phyloP scores from a whole-genome alignment of 2,797 vertebrate genomes.

The Lemur catta region DNA sequence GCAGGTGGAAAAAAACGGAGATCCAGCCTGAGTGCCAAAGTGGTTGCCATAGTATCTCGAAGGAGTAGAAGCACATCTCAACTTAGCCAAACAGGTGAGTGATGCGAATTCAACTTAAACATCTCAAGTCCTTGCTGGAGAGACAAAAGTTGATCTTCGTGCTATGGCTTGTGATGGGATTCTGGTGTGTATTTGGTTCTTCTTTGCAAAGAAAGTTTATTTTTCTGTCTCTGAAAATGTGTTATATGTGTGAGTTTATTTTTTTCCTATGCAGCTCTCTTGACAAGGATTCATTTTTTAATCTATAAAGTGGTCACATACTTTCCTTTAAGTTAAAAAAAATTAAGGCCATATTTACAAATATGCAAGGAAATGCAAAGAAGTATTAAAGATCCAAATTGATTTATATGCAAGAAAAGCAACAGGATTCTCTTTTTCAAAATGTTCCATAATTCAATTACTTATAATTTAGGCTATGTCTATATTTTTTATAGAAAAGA shows the following conservation, averaged over 20 bases:
- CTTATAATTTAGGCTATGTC: neutral
- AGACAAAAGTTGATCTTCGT: neutral
- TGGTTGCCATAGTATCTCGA: conserved; percentile 96
- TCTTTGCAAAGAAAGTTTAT: neutral
- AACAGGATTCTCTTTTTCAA: conserved; percentile 70
- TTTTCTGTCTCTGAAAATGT: conserved; percentile 35
- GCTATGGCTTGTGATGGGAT: neutral
- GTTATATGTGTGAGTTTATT: neutral
- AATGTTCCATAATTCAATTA: conserved; percentile 51
- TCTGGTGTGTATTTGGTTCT: neutral
- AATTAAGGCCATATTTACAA: conserved; percentile 47
- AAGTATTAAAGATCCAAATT: conserved; percentile 45
- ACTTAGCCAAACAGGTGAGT: conserved; percentile 95
- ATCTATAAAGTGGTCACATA: neutral
- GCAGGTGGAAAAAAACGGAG: conserved; percentile 95
- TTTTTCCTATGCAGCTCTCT: conserved; percentile 9
- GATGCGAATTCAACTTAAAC: neutral
- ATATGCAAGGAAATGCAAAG: conserved; percentile 75
- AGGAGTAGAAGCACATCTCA: conserved; percentile 98
- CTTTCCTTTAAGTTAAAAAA: neutral
- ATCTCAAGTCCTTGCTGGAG: neutral
- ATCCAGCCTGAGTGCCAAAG: conserved; percentile 95
- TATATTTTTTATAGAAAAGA: conserved; percentile 53
- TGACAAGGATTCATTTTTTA: conserved; percentile 32
- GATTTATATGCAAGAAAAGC: conserved; percentile 56